Conservation (phyloP, 2,113 vertebrate species). For the Stigmatopora nigra region DNA sequence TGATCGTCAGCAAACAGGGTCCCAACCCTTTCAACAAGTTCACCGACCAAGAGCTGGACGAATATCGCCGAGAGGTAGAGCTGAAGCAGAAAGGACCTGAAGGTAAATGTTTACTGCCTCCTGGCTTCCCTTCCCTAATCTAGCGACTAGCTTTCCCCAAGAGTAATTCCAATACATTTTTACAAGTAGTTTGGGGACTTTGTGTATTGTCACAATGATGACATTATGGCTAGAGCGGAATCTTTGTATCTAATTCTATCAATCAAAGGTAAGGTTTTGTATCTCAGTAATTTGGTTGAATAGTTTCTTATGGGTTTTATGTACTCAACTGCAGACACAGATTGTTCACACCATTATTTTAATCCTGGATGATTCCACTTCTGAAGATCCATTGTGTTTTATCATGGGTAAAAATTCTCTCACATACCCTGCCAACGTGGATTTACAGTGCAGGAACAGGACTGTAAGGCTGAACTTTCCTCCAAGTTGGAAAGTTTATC, state of each 20-base stretch:
- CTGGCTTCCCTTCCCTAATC: not conserved
- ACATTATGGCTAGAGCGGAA: not conserved
- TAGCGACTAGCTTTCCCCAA: not conserved
- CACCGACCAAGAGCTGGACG: conserved; percentile 89
- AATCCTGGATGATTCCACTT: not conserved
- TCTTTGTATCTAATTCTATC: not conserved
- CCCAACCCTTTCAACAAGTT: conserved; percentile 95
- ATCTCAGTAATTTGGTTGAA: not conserved
- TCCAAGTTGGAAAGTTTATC: conserved; percentile 15
- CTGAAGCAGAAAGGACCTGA: conserved; percentile 86
- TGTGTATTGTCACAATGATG: no score
- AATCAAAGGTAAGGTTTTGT: not conserved
- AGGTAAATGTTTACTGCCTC: conserved; percentile 63
- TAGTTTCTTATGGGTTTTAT: not conserved
- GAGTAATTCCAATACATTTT: not conserved
- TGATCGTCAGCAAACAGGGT: conserved; percentile 89
- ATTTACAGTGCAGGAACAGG: conserved; percentile 43
- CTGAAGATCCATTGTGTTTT: not conserved
- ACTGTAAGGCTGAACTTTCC: conserved; percentile 12
- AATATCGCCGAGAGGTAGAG: conserved; percentile 89
- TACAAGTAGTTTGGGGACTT: no score
- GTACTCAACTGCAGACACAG: not conserved
- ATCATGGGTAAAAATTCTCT: conserved; percentile 33
- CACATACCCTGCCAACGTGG: conserved; percentile 14
- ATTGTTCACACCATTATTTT: no score